Evolutionary conservation across 2,888 invertebrate genomes (phyloP).

Genomic region (Archips crataeganus): DNA sequence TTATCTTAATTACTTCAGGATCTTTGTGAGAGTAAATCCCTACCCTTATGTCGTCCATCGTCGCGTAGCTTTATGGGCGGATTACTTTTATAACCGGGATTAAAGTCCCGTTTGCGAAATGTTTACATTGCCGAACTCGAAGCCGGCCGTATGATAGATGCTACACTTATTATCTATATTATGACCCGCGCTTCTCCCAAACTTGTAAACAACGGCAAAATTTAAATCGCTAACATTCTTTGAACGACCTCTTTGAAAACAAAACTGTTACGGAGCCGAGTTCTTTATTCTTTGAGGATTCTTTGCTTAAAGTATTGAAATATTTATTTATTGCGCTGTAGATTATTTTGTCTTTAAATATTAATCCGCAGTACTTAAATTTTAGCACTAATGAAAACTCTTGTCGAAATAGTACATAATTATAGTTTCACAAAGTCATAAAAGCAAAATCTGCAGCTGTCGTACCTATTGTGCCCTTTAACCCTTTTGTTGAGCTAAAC

Average conservation of each 20-base stretch:
- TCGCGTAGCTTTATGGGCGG: constrained; percentile 84
- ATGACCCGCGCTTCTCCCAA: constrained; percentile 15
- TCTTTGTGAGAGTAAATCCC: constrained; percentile 83
- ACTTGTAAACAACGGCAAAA: constrained; percentile 38
- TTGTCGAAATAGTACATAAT: not conserved
- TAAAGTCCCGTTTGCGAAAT: constrained; percentile 82
- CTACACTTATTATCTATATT: constrained; percentile 53
- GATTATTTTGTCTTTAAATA: constrained; percentile 7
- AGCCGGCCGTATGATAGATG: constrained; percentile 62
- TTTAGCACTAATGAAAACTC: not conserved
- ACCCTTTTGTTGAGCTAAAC: constrained; percentile 13
- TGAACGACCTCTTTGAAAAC: constrained; percentile 37
- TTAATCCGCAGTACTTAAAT: constrained; percentile 8
- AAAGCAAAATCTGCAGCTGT: constrained; percentile 17
- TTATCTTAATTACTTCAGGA: constrained; percentile 85
- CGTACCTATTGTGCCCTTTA: not conserved
- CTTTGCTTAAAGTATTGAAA: constrained; percentile 34
- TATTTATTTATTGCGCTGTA: constrained; percentile 24
- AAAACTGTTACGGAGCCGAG: constrained; percentile 29
- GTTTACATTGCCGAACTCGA: constrained; percentile 77
- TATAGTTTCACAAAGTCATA: constrained; percentile 3
- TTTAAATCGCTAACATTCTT: constrained; percentile 38
- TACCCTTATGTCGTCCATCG: constrained; percentile 85
- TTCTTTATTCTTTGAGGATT: constrained; percentile 31
- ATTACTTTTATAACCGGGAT: constrained; percentile 85